phyloP scores from a whole-genome alignment of 2,888 invertebrate species.

The Microchrysa polita region DNA sequence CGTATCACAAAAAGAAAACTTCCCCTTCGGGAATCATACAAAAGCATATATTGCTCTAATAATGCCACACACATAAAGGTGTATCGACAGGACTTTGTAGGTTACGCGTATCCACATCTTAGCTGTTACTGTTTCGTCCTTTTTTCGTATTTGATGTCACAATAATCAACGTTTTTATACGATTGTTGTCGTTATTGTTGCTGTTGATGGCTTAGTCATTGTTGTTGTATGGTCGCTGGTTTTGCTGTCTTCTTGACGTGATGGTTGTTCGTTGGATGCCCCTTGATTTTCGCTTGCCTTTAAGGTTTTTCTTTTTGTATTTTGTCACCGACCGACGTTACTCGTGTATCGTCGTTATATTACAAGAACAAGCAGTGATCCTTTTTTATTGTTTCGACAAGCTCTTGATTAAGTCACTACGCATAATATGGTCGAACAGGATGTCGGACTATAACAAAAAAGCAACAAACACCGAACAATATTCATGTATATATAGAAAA shows the following conservation, averaged over 20 bases:
- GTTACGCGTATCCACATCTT: slow-evolving; percentile 21
- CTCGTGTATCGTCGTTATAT: not conserved
- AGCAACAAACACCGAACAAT: not conserved
- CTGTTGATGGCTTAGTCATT: too few species aligned
- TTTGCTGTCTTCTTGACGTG: too few species aligned
- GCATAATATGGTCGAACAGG: not conserved
- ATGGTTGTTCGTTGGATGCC: too few species aligned
- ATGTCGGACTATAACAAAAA: slow-evolving; percentile 17
- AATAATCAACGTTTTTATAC: slow-evolving; percentile 47
- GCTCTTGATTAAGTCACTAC: slow-evolving; percentile 48
- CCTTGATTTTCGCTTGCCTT: too few species aligned
- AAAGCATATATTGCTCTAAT: too few species aligned
- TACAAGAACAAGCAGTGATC: not conserved
- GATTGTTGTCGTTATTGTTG: slow-evolving; percentile 49
- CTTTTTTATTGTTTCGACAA: slow-evolving; percentile 39
- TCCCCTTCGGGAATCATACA: too few species aligned
- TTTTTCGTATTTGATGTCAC: slow-evolving; percentile 30
- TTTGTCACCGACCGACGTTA: too few species aligned
- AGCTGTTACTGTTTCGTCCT: slow-evolving; percentile 16
- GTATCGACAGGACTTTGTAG: not conserved
- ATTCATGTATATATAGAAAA: too few species aligned
- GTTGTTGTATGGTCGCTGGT: too few species aligned
- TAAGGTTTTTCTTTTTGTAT: too few species aligned
- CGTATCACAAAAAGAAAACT: too few species aligned
- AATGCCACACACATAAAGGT: too few species aligned